These are phyloP conservation scores for Etheostoma perlongum DNA, from an alignment of 2,797 vertebrate species.

Conservation along the genomic window DNA sequence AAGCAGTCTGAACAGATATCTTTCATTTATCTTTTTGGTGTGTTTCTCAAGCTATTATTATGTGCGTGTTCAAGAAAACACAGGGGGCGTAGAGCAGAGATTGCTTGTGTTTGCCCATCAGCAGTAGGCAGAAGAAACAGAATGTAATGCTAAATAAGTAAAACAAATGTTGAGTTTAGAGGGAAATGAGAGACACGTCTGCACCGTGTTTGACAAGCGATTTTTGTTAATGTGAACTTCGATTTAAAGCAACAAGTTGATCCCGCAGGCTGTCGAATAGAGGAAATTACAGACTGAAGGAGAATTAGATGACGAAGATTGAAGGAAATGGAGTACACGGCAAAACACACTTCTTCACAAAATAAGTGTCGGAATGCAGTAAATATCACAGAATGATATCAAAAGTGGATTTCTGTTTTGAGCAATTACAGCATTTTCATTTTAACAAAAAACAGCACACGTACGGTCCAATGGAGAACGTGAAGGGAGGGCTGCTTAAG, in stretches of 20 bases:
- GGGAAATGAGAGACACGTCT: neutral
- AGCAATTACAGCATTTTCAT: conserved; percentile 32
- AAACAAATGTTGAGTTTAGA: conserved; percentile 5
- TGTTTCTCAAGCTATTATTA: no score
- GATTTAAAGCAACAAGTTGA: conserved; percentile 31
- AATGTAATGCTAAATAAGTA: conserved; percentile 5
- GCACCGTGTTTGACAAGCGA: neutral
- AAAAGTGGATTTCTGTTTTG: conserved; percentile 18
- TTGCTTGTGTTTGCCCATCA: neutral
- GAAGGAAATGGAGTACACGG: neutral
- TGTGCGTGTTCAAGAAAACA: neutral
- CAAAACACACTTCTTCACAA: conserved; percentile 4
- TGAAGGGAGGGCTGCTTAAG: conserved; percentile 33
- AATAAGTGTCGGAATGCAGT: neutral
- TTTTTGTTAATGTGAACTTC: conserved; percentile 23
- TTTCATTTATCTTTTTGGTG: no score
- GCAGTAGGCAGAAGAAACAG: neutral
- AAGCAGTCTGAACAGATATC: no score
- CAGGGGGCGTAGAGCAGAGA: neutral
- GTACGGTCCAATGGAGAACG: neutral
- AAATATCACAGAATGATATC: neutral
- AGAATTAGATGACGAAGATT: neutral
- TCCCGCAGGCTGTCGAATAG: conserved; percentile 12
- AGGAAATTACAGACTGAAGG: conserved; percentile 24
- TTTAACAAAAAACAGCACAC: conserved; percentile 25